Percentiles rank a stretch among this genome's conserved stretches.
Evolutionary conservation across 2,888 invertebrate species (phyloP).

Genomic region (Ormyrus pomaceus): DNA sequence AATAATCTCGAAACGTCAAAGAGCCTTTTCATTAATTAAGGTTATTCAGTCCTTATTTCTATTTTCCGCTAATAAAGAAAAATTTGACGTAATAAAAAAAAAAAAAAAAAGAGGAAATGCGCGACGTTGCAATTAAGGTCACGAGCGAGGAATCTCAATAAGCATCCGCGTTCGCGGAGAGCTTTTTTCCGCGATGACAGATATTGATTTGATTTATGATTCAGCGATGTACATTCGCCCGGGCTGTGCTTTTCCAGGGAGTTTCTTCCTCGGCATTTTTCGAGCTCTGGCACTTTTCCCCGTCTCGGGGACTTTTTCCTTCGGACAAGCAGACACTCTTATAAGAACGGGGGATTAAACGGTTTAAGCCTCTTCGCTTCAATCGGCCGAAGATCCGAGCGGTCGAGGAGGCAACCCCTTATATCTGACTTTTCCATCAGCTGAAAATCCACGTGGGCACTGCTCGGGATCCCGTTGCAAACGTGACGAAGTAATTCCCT

Average conservation of each 20-base stretch:
- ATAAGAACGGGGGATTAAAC: conserved; percentile 32
- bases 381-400: not conserved
- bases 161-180: not conserved
- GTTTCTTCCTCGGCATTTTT: not conserved
- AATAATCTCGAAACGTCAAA: too few species aligned
- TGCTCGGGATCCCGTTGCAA: not conserved
- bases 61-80: too few species aligned
- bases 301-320: conserved; percentile 11
- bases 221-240: too few species aligned
- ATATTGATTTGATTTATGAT: too few species aligned
- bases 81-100: too few species aligned
- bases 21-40: too few species aligned
- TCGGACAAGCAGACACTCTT: conserved; percentile 12
- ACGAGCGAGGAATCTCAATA: not conserved
- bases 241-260: too few species aligned
- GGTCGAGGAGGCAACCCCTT: conserved; percentile 9
- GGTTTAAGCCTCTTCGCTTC: conserved; percentile 16
- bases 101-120: too few species aligned
- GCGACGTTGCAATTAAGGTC: not conserved
- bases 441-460: conserved; percentile 13
- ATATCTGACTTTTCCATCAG: conserved; percentile 50
- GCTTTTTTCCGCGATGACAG: too few species aligned
- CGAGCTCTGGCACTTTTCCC: not conserved
- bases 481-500: conserved; percentile 21
- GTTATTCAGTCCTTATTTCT: too few species aligned